Conservation (phyloP, 2,797 vertebrate species). For the Lepilemur ruficaudatus region DNA sequence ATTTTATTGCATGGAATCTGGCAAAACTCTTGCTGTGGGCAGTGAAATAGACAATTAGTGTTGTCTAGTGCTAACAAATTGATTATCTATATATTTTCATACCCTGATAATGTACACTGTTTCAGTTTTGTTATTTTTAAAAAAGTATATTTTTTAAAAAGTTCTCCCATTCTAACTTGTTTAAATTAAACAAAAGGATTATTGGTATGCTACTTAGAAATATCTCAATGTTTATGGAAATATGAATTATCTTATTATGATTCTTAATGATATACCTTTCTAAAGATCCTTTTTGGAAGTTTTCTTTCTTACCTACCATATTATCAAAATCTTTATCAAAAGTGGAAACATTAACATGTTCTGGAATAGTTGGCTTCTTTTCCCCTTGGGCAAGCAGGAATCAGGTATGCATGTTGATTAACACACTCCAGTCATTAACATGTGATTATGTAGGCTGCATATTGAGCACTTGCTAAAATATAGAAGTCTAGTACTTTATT, state of each 20-base stretch:
- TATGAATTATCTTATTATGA: conserved; percentile 42
- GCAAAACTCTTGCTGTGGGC: not conserved
- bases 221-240: not conserved
- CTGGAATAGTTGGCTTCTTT: conserved; percentile 78
- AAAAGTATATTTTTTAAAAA: not conserved
- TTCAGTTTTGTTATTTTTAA: conserved; percentile 14
- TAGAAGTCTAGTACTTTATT: conserved; percentile 86
- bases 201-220: conserved; percentile 21
- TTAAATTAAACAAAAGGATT: conserved; percentile 57
- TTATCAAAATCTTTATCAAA: conserved; percentile 78
- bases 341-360: conserved; percentile 80
- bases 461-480: conserved; percentile 93
- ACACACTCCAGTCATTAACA: conserved; percentile 90
- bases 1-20: conserved; percentile 12
- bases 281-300: conserved; percentile 64
- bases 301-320: conserved; percentile 56
- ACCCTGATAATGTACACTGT: not conserved
- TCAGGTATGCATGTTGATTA: conserved; percentile 91
- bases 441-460: conserved; percentile 93
- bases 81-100: conserved; percentile 42
- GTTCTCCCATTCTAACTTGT: conserved; percentile 1
- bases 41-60: conserved; percentile 62
- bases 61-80: conserved; percentile 54
- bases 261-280: conserved; percentile 58
- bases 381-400: conserved; percentile 83